Evolutionary conservation across 2,888 invertebrate species (phyloP).

Genomic region (Apodemia mormo): DNA sequence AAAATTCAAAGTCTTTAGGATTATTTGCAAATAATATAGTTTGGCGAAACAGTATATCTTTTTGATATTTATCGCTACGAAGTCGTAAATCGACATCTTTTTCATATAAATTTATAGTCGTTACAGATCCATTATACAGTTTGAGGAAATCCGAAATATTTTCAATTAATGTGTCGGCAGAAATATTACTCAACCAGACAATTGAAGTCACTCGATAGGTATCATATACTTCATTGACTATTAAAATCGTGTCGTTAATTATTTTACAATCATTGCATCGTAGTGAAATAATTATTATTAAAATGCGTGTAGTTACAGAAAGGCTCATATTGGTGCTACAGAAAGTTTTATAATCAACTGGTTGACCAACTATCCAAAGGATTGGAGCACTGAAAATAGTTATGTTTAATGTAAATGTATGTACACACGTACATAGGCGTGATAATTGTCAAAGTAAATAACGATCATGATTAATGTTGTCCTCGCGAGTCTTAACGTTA

Average conservation of each 20-base stretch:
- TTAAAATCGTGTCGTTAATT: slow-evolving; percentile 43
- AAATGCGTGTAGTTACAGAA: neutral
- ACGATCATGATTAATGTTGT: neutral
- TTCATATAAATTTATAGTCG: slow-evolving; percentile 38
- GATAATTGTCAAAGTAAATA: neutral
- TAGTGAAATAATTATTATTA: neutral
- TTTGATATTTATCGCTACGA: slow-evolving; percentile 29
- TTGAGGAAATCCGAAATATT: slow-evolving; percentile 42
- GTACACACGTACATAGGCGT: neutral
- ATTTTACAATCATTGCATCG: slow-evolving; percentile 30
- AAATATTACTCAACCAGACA: slow-evolving; percentile 41
- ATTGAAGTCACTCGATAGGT: slow-evolving; percentile 44
- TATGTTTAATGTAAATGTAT: neutral
- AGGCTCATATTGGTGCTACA: neutral
- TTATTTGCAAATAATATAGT: slow-evolving; percentile 48
- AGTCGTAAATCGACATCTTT: slow-evolving; percentile 31
- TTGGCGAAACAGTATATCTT: slow-evolving; percentile 44
- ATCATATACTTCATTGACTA: slow-evolving; percentile 47
- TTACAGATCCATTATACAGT: slow-evolving; percentile 43
- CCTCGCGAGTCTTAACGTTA: neutral
- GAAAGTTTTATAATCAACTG: neutral
- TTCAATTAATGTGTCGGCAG: neutral
- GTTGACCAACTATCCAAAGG: neutral
- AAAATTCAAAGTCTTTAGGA: slow-evolving; percentile 44
- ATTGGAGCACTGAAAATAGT: neutral